Evolutionary conservation across 2,797 vertebrate genomes (phyloP).

Genomic region (Rachycentron canadum): DNA sequence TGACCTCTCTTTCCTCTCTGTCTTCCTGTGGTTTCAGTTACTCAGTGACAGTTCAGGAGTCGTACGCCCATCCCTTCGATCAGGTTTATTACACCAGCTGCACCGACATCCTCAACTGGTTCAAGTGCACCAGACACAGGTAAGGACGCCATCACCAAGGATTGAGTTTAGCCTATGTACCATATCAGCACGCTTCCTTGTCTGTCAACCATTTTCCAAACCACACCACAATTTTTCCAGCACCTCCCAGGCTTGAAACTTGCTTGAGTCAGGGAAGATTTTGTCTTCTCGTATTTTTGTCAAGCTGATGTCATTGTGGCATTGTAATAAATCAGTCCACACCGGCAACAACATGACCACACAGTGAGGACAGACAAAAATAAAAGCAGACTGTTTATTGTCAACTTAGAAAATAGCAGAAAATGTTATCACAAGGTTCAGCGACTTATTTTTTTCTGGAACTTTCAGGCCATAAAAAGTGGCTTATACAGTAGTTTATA

Average conservation of each 20-base stretch:
- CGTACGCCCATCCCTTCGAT: slow-evolving; percentile 94
- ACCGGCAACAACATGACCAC: neutral
- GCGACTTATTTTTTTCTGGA: neutral
- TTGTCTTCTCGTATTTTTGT: neutral
- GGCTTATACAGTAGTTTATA: neutral
- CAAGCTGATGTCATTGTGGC: neutral
- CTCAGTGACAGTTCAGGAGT: slow-evolving; percentile 95
- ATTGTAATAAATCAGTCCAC: neutral
- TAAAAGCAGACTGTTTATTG: neutral
- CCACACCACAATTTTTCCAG: neutral
- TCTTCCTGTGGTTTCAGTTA: slow-evolving; percentile 86
- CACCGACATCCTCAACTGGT: slow-evolving; percentile 97
- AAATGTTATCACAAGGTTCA: neutral
- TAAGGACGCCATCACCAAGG: slow-evolving; percentile 65
- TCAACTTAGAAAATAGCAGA: neutral
- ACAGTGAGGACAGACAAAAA: neutral
- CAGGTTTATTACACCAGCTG: slow-evolving; percentile 98
- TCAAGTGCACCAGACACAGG: slow-evolving; percentile 98
- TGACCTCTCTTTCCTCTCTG: slow-evolving; percentile 14
- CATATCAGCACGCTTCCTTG: neutral
- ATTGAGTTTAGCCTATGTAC: neutral
- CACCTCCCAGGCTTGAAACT: too few relatives aligned
- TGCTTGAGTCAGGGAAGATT: neutral
- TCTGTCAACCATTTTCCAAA: neutral
- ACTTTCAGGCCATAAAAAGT: neutral